Base-by-base conservation (phyloP, 2,888 invertebrate species). In the Drosophila suboccidentalis region DNA sequence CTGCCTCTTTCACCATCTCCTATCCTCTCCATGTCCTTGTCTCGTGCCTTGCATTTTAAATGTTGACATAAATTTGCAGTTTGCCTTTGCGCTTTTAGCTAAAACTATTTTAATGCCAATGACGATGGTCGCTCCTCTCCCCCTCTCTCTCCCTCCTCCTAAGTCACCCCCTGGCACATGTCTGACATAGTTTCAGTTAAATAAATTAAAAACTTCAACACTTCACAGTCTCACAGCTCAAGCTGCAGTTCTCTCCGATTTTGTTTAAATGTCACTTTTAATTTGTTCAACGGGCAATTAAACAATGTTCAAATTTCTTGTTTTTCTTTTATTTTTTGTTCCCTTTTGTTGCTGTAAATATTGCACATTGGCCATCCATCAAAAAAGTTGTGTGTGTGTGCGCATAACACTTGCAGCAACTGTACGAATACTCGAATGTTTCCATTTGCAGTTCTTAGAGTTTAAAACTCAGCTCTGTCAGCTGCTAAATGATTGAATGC, bases 191-290 rank as follows among this genome's bases (percentile, higher is more conserved):
- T 69, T 80, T 64, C 68, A 51, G 68, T 69, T 80, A 75, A 78
- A 81, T 82, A 82, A 77, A 81, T 81, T 82, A 82, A 77, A 74
- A 82, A 82, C 83, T 81, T 77, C 70, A 71, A 73, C 80, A 75
- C 80, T 82, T 69, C 66, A 57, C 51, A 74, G 15, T 51, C 26
- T 26, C 26, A 26, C 49, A 64, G 58, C 22, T 49, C 17, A 3
- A 47, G 57, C 54, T 29, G 41, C 22, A 65, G 46, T 55, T 53
- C 26, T 26, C 41, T 47, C 44, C 64, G 32, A 72, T 66, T 64
- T 53, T 62, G 65, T 41, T 26, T 11, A 26, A 61, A 61, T 67
- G 81, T 69, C 78, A 63, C 57, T 70, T 77, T 80, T 80, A 80
- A 81, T 82, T 82, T 74, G 70, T 64, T 74, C 55, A 71, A 71